Conservation (phyloP, 2,113 vertebrate genomes). For the Cochlearius cochlearius region DNA sequence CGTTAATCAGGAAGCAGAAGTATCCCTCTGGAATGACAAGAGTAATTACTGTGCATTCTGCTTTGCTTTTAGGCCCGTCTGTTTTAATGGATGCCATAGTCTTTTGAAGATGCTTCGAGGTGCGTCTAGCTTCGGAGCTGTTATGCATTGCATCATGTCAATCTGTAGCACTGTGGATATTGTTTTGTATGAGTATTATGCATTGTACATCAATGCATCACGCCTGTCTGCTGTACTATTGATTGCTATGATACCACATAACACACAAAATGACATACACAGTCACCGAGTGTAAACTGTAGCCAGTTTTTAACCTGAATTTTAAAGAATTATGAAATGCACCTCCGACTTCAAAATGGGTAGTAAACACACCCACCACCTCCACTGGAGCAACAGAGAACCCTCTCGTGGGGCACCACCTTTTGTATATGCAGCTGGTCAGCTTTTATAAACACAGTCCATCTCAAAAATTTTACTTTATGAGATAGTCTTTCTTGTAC, state of each 20-base stretch:
- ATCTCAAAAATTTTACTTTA: not conserved
- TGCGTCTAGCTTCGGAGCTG: not conserved
- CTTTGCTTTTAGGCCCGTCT: conserved; percentile 6
- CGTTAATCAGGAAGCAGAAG: not conserved
- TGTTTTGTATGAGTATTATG: not conserved
- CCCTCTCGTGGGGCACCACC: not conserved
- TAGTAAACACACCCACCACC: not conserved
- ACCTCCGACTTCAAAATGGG: not conserved
- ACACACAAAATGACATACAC: not conserved
- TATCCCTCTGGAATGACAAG: not conserved
- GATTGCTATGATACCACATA: not conserved
- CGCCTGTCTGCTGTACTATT: conserved; percentile 11
- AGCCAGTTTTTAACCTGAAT: not conserved
- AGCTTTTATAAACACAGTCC: not conserved
- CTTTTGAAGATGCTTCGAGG: conserved; percentile 2
- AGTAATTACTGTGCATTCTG: not conserved
- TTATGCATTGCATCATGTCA: conserved; percentile 3
- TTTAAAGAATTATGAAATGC: not conserved
- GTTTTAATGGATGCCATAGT: not conserved
- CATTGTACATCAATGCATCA: not conserved
- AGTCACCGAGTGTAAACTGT: not conserved
- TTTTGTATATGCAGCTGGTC: not conserved
- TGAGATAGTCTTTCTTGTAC: not conserved
- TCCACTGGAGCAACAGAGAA: not conserved
- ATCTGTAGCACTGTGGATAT: conserved; percentile 27